A percentile compares a stretch with the other conserved stretches of the same genome.
phyloP scores from a whole-genome alignment of 2,113 vertebrate species.

The Coryphaenoides rupestris region DNA sequence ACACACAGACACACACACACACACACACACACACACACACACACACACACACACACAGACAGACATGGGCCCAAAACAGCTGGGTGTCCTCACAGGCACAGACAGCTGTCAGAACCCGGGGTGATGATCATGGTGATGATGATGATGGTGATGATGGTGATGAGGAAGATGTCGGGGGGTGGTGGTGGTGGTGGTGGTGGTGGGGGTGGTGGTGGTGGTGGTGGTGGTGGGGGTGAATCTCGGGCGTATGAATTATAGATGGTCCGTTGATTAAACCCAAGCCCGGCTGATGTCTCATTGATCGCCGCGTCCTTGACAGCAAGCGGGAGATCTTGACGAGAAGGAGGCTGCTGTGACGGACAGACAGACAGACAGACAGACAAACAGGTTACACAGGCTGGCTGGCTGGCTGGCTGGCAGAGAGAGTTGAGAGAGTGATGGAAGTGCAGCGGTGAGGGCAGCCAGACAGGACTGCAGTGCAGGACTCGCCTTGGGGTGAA shows the following conservation, averaged over 20 bases:
- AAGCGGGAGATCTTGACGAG: slow-evolving; percentile 27
- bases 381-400: background rate
- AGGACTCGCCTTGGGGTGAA: no score
- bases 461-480: no score
- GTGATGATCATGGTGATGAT: background rate
- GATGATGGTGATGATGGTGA: slow-evolving; percentile 52
- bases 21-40: background rate
- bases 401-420: slow-evolving; percentile 1
- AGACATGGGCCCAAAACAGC: background rate
- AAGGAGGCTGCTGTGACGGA: background rate
- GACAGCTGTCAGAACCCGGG: slow-evolving; percentile 52
- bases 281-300: slow-evolving; percentile 48
- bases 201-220: background rate
- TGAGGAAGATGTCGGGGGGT: slow-evolving; percentile 21
- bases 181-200: slow-evolving; percentile 48
- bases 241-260: slow-evolving; percentile 73
- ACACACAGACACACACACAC: background rate
- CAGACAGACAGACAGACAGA: slow-evolving; percentile 7
- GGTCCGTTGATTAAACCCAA: slow-evolving; percentile 59
- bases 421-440: background rate
- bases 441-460: no score
- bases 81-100: background rate
- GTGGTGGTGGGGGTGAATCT: slow-evolving; percentile 57
- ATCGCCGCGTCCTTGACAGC: slow-evolving; percentile 31
- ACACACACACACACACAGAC: background rate